phyloP scores from a whole-genome alignment of 1,140 invertebrate species.

The Eriocheir sinensis region DNA sequence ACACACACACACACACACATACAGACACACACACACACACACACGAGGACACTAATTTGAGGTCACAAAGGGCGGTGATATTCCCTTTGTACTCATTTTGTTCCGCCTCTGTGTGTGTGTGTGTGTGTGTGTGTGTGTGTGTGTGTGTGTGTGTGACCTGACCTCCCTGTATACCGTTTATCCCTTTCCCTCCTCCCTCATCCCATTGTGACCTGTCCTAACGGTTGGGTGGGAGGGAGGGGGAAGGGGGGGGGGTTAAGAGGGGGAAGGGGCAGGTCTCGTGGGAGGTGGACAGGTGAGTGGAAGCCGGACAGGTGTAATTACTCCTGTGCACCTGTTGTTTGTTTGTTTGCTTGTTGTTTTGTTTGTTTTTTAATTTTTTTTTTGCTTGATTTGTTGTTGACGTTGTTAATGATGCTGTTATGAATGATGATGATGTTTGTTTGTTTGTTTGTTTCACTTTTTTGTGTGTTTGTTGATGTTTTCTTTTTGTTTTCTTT shows the following conservation, averaged over 20 bases:
- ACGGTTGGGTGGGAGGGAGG: background rate
- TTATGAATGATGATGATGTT: no score
- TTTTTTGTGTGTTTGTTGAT: background rate
- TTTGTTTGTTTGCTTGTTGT: background rate
- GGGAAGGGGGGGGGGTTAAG: background rate
- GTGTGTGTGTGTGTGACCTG: slow-evolving; percentile 36
- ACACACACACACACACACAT: background rate
- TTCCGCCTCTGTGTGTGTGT: slow-evolving; percentile 46
- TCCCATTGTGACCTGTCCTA: background rate
- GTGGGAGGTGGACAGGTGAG: slow-evolving; percentile 10
- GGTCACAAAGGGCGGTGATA: background rate
- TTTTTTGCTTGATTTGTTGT: background rate
- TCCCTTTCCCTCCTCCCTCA: background rate
- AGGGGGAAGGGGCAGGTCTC: no score
- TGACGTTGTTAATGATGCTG: no score
- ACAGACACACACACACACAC: slow-evolving; percentile 13
- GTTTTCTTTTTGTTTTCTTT: background rate
- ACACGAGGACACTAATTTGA: background rate
- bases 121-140: slow-evolving; percentile 55
- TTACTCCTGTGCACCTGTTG: background rate
- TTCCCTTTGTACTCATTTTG: background rate
- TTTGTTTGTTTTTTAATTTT: background rate
- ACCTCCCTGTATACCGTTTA: background rate
- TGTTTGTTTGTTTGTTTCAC: background rate
- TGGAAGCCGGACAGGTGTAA: background rate